These are phyloP conservation scores for Aptenodytes forsteri DNA, from an alignment of 2,113 vertebrate species.

Conservation along the genomic window DNA sequence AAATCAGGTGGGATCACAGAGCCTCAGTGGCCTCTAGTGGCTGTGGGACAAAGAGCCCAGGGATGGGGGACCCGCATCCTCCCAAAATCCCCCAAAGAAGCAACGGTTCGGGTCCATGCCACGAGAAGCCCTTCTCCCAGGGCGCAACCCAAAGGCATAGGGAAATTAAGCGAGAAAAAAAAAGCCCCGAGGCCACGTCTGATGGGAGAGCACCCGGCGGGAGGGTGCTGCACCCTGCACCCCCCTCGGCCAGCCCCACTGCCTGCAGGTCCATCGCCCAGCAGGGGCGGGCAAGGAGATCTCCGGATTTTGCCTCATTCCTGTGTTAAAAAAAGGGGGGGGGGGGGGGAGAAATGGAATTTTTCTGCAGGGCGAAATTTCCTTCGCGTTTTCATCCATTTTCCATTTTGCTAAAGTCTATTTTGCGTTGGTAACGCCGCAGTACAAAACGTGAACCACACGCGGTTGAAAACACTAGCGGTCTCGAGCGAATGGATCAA, in stretches of 20 bases:
- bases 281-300: not conserved
- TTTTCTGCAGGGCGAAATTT: not conserved
- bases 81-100: not conserved
- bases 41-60: constrained; percentile 30
- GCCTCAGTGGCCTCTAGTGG: constrained; percentile 72
- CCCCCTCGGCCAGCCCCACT: not conserved
- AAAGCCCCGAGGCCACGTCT: fast-evolving
- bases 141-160: fast-evolving
- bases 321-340: not conserved
- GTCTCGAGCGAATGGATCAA: fast-evolving
- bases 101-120: fast-evolving
- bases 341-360: fast-evolving
- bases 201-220: not conserved
- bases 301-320: not conserved
- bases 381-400: not conserved
- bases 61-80: not conserved
- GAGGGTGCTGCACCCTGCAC: not conserved
- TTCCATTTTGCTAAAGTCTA: fast-evolving
- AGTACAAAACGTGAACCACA: fast-evolving
- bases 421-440: not conserved
- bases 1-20: not conserved
- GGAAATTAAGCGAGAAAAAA: not conserved
- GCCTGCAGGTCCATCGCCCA: fast-evolving
- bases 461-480: fast-evolving
- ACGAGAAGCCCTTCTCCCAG: fast-evolving